Percentiles rank a stretch among this genome's conserved stretches.
Conservation (phyloP, 2,113 vertebrate genomes). For the Leucopsar rothschildi region DNA sequence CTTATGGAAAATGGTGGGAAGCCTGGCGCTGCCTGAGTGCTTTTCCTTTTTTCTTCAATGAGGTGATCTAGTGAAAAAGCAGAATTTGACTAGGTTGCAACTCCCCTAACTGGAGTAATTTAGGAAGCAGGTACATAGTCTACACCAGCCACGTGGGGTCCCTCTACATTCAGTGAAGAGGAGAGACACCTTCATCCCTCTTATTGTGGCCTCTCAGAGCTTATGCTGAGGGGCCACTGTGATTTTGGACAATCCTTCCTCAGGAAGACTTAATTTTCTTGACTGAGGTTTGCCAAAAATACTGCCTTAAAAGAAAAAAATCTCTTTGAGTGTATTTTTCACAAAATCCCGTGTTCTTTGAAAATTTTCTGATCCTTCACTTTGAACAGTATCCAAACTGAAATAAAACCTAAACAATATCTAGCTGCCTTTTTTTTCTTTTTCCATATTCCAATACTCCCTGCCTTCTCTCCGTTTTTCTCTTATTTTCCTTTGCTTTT, state of each 20-base stretch:
- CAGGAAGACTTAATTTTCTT: neutral
- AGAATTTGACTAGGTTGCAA: neutral
- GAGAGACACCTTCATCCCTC: neutral
- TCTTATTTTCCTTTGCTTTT: neutral
- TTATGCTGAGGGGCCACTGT: neutral
- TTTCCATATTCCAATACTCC: neutral
- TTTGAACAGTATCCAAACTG: neutral
- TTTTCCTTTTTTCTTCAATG: neutral
- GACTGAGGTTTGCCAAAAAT: neutral
- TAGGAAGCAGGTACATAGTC: neutral
- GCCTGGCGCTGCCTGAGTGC: neutral
- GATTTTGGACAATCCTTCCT: neutral
- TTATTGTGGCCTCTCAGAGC: neutral
- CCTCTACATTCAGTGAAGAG: conserved; percentile 45
- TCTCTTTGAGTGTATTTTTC: neutral
- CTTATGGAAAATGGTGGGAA: neutral
- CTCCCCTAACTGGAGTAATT: neutral
- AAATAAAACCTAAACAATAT: neutral
- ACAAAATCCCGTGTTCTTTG: neutral
- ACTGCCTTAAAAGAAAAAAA: neutral
- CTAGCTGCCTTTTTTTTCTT: neutral
- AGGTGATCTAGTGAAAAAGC: neutral
- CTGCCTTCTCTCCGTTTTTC: neutral
- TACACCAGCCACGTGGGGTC: conserved; percentile 48
- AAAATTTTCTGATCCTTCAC: neutral